Conservation (phyloP, 2,113 vertebrate species). For the Notarius quadriscutis region DNA sequence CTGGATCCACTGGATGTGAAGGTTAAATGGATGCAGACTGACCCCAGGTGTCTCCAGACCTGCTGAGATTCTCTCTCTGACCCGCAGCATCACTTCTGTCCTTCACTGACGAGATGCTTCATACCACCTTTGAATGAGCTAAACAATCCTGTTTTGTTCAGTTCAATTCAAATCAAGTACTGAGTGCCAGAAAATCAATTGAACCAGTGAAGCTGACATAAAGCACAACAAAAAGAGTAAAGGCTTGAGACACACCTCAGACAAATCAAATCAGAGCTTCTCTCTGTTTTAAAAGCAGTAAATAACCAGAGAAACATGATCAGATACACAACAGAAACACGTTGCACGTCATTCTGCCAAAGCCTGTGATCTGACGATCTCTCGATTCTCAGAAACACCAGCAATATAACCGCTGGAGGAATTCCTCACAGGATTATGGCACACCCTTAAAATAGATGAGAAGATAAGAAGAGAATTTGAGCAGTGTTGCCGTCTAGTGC, state of each 20-base stretch:
- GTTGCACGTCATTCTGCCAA: neutral
- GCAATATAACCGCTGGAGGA: neutral
- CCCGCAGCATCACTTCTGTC: neutral
- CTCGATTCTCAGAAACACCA: neutral
- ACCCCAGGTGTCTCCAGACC: neutral
- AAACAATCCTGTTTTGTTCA: neutral
- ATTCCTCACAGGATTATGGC: neutral
- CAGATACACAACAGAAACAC: neutral
- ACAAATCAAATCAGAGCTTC: neutral
- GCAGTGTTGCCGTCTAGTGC: neutral
- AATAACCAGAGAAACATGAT: neutral
- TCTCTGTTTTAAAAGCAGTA: neutral
- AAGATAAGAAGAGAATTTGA: neutral
- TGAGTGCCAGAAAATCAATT: neutral
- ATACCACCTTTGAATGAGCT: neutral
- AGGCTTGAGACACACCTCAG: neutral
- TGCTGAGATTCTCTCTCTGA: neutral
- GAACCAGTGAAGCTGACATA: neutral
- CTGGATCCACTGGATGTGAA: neutral
- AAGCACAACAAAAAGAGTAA: neutral
- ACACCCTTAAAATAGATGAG: neutral
- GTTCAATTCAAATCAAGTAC: neutral
- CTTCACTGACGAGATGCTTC: neutral
- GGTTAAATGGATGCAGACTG: neutral
- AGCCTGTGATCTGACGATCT: neutral